Base-by-base conservation (phyloP, 1,140 invertebrate genomes). In the Pogonus chalceus region DNA sequence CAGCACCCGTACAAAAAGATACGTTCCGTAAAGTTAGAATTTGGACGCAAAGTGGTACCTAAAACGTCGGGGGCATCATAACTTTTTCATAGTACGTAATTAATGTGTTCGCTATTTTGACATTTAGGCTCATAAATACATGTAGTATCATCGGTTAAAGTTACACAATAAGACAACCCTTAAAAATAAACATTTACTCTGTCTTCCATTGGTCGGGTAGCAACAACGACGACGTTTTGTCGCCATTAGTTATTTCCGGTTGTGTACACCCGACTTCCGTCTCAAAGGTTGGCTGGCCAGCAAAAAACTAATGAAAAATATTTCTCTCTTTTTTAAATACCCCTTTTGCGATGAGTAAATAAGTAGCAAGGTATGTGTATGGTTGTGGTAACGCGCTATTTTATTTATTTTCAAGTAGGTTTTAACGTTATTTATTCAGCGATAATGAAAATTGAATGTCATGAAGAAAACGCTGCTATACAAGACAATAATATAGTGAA, bases 181-280 rank as follows among this genome's bases (percentile, higher is more conserved):
- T 31, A 16, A 43, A 43, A 43, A 43, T 43, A 43, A 43, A 43
- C 37, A 43, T 43, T 43, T 43, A 43, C 37, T 43, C 37, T 43
- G 37, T 43, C 37, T 43, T 43, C 37, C 37, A 43, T 43, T 43
- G 37, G 7, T 43, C 18, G 37, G 37, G 9, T 43, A 7, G 37
- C 37, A n/a, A n/a, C n/a, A n/a, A n/a, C n/a, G n/a, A n/a, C n/a
- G 37, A 43, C 37, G 37, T 43, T 43, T 43, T 43, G 37, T 43
- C 37, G 37, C 37, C 37, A 43, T 43, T 43, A 43, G 37, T 43
- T 43, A 43, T 43, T 43, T 43, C 37, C 37, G 37, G 37, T 43
- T 18, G 7, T 16, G 37, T 43, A 43, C 37, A 43, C 18, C 18
- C 37, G 37, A 43, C 37, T 43, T 43, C 37, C 37, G 37, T 43